phyloP scores from a whole-genome alignment of 2,113 vertebrate genomes.

The Cephalopholis sonnerati region DNA sequence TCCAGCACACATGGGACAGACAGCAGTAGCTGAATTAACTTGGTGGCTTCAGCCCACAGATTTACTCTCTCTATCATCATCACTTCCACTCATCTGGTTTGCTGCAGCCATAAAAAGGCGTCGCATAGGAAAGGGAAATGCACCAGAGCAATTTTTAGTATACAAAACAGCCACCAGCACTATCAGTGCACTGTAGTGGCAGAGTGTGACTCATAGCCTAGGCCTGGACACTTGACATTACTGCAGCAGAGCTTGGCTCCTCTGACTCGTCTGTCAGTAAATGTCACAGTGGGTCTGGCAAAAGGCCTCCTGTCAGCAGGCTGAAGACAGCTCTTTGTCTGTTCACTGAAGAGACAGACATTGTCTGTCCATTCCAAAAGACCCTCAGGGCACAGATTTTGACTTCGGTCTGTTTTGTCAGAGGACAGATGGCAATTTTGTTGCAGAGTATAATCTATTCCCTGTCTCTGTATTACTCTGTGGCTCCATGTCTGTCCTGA shows the following conservation, averaged over 20 bases:
- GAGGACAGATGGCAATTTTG: slow-evolving; percentile 51
- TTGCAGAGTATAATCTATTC: slow-evolving; percentile 50
- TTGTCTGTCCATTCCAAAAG: slow-evolving; percentile 51
- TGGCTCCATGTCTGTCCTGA: neutral
- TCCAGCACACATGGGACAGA: neutral
- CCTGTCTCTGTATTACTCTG: slow-evolving; percentile 39
- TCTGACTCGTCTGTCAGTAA: slow-evolving; percentile 67
- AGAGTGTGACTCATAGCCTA: slow-evolving; percentile 52
- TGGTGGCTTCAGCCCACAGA: neutral
- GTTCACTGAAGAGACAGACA: slow-evolving; percentile 52
- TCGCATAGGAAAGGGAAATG: neutral
- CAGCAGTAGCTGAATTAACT: neutral
- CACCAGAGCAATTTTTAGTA: neutral
- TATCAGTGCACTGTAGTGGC: slow-evolving; percentile 6
- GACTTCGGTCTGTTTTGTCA: slow-evolving; percentile 57
- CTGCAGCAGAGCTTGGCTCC: slow-evolving; percentile 38
- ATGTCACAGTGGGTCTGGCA: slow-evolving; percentile 74
- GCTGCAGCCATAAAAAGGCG: slow-evolving; percentile 14
- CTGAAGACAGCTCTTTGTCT: slow-evolving; percentile 77
- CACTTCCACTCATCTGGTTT: slow-evolving; percentile 20
- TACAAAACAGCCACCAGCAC: neutral
- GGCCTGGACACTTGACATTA: slow-evolving; percentile 51
- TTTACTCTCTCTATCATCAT: slow-evolving; percentile 3
- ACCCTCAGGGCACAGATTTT: slow-evolving; percentile 58
- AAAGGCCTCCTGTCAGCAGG: slow-evolving; percentile 51